Percentiles rank a stretch among this genome's conserved stretches.
These are phyloP conservation scores for Amorpha juglandis DNA, from an alignment of 2,888 invertebrate genomes.

Conservation along the genomic window DNA sequence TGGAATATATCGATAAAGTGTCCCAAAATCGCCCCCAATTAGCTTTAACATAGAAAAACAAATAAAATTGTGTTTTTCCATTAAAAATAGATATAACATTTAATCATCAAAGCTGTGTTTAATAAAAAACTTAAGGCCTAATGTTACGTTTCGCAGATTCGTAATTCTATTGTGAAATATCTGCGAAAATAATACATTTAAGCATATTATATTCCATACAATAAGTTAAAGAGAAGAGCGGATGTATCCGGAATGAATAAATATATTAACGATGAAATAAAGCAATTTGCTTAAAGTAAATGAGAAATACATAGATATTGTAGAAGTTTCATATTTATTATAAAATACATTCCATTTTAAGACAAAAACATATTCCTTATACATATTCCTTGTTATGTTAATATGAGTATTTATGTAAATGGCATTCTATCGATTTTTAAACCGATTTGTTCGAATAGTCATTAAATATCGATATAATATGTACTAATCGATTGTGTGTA, in stretches of 20 bases:
- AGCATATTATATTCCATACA: not conserved
- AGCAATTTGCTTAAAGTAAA: not conserved
- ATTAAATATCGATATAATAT: not conserved
- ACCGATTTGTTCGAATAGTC: not conserved
- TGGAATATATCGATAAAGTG: too few relatives aligned
- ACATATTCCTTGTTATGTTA: not conserved
- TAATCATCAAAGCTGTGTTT: not conserved
- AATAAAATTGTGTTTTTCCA: not conserved
- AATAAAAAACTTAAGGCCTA: not conserved
- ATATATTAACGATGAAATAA: not conserved
- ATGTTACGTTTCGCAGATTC: not conserved
- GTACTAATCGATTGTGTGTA: not conserved
- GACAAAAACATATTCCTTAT: not conserved
- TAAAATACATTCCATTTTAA: constrained; percentile 7
- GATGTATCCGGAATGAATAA: not conserved
- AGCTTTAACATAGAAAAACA: not conserved
- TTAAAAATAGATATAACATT: too few relatives aligned
- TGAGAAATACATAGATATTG: not conserved
- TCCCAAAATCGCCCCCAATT: too few relatives aligned
- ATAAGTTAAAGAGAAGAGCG: not conserved
- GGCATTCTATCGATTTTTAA: not conserved
- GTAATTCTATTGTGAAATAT: not conserved
- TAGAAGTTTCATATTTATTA: not conserved
- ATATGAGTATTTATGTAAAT: not conserved
- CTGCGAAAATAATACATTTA: not conserved